phyloP scores from a whole-genome alignment of 2,888 invertebrate genomes.

The Patella pellucida region DNA sequence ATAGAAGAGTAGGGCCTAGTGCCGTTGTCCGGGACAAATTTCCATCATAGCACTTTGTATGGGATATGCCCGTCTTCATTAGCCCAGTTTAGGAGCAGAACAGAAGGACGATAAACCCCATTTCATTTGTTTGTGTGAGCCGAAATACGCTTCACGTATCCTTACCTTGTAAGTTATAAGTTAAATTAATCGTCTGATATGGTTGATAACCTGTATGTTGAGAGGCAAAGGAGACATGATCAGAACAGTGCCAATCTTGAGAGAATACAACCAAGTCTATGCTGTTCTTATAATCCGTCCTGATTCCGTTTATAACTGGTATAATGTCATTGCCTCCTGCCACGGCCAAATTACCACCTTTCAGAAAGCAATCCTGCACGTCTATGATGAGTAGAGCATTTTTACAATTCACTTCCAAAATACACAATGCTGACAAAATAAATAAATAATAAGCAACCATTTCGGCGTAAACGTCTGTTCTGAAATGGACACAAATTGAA shows the following conservation, averaged over 20 bases:
- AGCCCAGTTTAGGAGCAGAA: too few relatives aligned
- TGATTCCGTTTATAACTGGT: constrained; percentile 54
- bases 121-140: not conserved
- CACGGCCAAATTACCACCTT: constrained; percentile 57
- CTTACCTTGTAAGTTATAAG: constrained; percentile 50
- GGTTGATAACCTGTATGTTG: constrained; percentile 40
- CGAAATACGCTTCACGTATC: not conserved
- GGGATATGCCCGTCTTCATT: too few relatives aligned
- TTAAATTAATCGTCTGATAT: constrained; percentile 35
- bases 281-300: constrained; percentile 36
- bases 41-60: too few relatives aligned
- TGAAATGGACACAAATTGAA: too few relatives aligned
- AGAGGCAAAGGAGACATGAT: constrained; percentile 64
- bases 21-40: too few relatives aligned
- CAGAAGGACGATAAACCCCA: too few relatives aligned
- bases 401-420: not conserved
- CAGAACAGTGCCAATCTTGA: constrained; percentile 62
- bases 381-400: constrained; percentile 58
- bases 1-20: too few relatives aligned
- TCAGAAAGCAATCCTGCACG: constrained; percentile 63
- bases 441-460: too few relatives aligned
- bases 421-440: too few relatives aligned
- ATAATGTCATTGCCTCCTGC: constrained; percentile 49
- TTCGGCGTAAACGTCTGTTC: too few relatives aligned
- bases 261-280: constrained; percentile 54